Evolutionary conservation across 37 sponge, comb jelly and placozoan genomes (phyloP).

Genomic region (Haliclona indistincta): DNA sequence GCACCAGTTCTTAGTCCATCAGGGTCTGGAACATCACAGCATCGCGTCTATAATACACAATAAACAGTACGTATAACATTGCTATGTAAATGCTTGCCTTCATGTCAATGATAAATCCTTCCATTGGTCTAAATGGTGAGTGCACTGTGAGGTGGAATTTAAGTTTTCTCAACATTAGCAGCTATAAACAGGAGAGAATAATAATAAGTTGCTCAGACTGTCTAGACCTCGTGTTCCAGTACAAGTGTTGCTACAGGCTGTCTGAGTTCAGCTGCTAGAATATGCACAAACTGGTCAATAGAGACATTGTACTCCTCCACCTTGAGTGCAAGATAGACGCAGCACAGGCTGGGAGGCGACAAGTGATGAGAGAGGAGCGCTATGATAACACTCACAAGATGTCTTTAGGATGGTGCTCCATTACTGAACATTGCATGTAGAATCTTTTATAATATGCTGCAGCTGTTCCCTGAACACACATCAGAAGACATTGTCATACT

Average conservation of each 20-base stretch:
- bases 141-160: conserved; percentile 86
- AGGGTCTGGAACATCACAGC: conserved; percentile 41
- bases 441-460: conserved; percentile 81
- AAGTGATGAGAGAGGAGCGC: not conserved
- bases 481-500: not conserved
- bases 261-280: conserved; percentile 47
- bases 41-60: conserved; percentile 44
- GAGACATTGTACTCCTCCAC: conserved; percentile 90
- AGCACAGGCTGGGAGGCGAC: conserved; percentile 55
- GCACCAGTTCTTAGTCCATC: conserved; percentile 64
- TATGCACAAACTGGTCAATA: conserved; percentile 79
- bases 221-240: conserved; percentile 64
- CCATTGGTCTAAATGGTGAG: conserved; percentile 85
- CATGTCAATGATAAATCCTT: conserved; percentile 84
- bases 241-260: conserved; percentile 42
- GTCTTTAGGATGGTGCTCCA: conserved; percentile 83
- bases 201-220: not conserved
- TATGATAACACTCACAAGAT: conserved; percentile 68
- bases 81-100: conserved; percentile 81
- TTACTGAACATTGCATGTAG: conserved; percentile 69
- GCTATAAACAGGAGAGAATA: conserved; percentile 57
- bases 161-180: conserved; percentile 69
- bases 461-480: conserved; percentile 68
- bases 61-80: not conserved
- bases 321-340: conserved; percentile 88